Evolutionary conservation across 1,140 invertebrate species (phyloP).

Genomic region (Lucilia sericata): DNA sequence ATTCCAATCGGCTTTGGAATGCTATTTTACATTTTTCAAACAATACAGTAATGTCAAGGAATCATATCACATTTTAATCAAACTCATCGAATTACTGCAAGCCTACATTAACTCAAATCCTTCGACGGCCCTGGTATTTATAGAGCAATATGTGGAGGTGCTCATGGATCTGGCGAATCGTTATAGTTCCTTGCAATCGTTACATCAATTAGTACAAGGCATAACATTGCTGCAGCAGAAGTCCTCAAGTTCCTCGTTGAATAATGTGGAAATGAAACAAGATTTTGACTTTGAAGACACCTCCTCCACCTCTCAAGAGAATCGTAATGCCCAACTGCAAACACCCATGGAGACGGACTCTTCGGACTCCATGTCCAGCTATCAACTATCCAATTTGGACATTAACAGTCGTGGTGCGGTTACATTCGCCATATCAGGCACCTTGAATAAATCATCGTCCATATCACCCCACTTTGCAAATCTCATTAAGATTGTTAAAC

Average conservation of each 20-base stretch:
- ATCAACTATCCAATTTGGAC: conserved; percentile 47
- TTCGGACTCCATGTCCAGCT: conserved; percentile 9
- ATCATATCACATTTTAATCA: conserved; percentile 71
- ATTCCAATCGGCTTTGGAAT: conserved; percentile 67
- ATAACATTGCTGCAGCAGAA: conserved; percentile 63
- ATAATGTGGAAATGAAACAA: conserved; percentile 61
- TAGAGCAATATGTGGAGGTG: conserved; percentile 64
- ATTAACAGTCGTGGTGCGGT: conserved; percentile 49
- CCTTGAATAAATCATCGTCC: conserved; percentile 55
- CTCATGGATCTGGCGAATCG: conserved; percentile 59
- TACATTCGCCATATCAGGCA: conserved; percentile 54
- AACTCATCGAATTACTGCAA: conserved; percentile 75
- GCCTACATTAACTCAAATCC: conserved; percentile 70
- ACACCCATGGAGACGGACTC: conserved; percentile 20
- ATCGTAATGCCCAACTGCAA: conserved; percentile 45
- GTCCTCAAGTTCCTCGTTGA: conserved; percentile 52
- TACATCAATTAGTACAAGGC: conserved; percentile 63
- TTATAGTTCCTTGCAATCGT: conserved; percentile 57
- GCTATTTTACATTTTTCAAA: conserved; percentile 71
- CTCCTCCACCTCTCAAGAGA: conserved; percentile 29
- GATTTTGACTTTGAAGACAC: conserved; percentile 64
- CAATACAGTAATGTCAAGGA: conserved; percentile 76
- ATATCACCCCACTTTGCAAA: conserved; percentile 67
- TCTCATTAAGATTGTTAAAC: conserved; percentile 62
- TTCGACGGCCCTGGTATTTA: conserved; percentile 57